Conservation (phyloP, 2,113 vertebrate species). For the Apteryx owenii region DNA sequence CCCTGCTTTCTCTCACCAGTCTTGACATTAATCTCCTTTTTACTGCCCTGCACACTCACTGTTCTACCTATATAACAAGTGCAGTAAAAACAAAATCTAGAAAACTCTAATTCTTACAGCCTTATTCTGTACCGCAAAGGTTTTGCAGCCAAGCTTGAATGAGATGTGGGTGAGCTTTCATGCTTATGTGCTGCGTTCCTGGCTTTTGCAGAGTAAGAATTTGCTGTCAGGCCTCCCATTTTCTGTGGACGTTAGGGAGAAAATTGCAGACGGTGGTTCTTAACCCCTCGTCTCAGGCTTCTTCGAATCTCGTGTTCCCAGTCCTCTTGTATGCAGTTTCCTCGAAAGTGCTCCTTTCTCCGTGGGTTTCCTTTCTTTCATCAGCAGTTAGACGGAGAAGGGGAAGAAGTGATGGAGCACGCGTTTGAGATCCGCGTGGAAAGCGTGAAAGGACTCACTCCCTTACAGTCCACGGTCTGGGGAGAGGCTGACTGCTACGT, state of each 20-base stretch:
- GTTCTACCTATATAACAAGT: background rate
- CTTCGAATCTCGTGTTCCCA: background rate
- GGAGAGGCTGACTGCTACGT: slow-evolving; percentile 96
- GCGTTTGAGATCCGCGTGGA: slow-evolving; percentile 88
- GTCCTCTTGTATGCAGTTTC: background rate
- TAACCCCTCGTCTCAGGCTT: background rate
- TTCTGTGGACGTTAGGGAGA: background rate
- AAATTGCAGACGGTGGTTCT: background rate
- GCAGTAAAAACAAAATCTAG: background rate
- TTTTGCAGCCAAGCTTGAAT: background rate
- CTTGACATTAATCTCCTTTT: background rate
- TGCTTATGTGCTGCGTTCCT: background rate
- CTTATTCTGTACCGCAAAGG: background rate
- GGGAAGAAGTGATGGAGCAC: slow-evolving; percentile 82
- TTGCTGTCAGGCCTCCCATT: background rate
- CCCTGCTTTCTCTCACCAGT: background rate
- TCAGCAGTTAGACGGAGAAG: slow-evolving; percentile 60
- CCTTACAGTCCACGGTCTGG: slow-evolving; percentile 94
- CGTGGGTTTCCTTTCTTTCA: background rate
- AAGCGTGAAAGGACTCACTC: slow-evolving; percentile 84
- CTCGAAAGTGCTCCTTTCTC: background rate
- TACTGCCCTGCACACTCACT: background rate
- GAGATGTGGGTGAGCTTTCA: background rate
- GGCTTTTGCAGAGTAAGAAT: background rate
- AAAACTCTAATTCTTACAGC: background rate